phyloP scores from a whole-genome alignment of 2,113 vertebrate genomes.

The Gambusia holbrooki region DNA sequence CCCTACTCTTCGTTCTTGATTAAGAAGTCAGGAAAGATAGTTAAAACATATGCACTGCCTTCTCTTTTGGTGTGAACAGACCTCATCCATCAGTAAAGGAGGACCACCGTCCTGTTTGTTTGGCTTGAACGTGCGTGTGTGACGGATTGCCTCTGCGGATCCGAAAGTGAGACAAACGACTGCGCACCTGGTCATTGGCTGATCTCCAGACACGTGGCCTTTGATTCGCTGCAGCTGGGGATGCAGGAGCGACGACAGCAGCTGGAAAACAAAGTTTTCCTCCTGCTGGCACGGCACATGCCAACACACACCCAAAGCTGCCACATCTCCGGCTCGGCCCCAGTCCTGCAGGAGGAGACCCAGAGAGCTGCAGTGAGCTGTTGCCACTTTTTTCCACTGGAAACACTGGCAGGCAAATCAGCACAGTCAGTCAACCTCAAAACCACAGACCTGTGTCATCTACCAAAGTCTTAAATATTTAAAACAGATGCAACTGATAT shows the following conservation, averaged over 20 bases:
- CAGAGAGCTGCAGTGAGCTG: constrained; percentile 1
- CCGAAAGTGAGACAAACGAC: constrained; percentile 1
- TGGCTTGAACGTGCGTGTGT: neutral
- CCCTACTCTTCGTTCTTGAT: constrained; percentile 5
- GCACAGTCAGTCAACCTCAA: constrained; percentile 23
- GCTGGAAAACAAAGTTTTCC: constrained; percentile 87
- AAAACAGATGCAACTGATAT: constrained; percentile 24
- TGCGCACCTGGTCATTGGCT: constrained; percentile 90
- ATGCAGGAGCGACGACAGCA: constrained; percentile 90
- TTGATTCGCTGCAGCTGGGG: constrained; percentile 89
- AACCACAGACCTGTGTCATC: constrained; percentile 35
- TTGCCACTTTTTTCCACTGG: constrained; percentile 47
- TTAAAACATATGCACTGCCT: constrained; percentile 30
- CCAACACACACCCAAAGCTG: constrained; percentile 91
- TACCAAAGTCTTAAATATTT: constrained; percentile 4
- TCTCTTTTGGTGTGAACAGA: neutral
- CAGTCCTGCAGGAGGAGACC: constrained; percentile 84
- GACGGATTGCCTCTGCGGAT: constrained; percentile 1
- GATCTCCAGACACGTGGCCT: constrained; percentile 82
- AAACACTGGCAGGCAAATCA: constrained; percentile 43
- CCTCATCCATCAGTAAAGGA: constrained; percentile 16
- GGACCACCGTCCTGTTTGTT: constrained; percentile 15
- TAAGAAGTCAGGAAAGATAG: neutral
- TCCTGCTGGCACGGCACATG: constrained; percentile 89
- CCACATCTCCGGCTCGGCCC: constrained; percentile 93